Evolutionary conservation across 1,140 invertebrate genomes (phyloP).

Genomic region (Aphelinus atriplicis): DNA sequence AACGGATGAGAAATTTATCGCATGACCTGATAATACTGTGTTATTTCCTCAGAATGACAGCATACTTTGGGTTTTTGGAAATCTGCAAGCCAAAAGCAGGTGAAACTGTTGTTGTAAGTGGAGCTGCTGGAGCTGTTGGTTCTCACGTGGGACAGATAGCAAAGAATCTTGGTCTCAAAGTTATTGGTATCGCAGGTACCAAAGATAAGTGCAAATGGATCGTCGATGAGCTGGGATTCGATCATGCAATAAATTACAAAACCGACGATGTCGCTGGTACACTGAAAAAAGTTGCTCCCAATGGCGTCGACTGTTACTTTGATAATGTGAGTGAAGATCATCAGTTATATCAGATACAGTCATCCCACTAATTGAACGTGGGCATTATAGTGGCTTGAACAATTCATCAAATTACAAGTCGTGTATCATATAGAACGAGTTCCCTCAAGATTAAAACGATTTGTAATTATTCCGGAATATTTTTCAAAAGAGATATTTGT

Average conservation of each 20-base stretch:
- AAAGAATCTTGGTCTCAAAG: slow-evolving; percentile 73
- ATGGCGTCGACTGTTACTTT: slow-evolving; percentile 78
- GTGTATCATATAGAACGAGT: no score
- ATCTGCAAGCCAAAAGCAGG: slow-evolving; percentile 74
- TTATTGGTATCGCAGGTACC: slow-evolving; percentile 77
- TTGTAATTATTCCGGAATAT: no score
- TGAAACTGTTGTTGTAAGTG: slow-evolving; percentile 76
- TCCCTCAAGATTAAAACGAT: no score
- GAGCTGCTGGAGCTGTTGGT: slow-evolving; percentile 76
- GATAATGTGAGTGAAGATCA: slow-evolving; percentile 70
- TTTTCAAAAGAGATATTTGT: no score
- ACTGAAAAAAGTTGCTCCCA: slow-evolving; percentile 73
- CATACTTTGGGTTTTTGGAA: slow-evolving; percentile 78
- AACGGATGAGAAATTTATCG: no score
- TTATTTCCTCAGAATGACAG: slow-evolving; percentile 68
- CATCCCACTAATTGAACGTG: no score
- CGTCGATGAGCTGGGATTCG: slow-evolving; percentile 73
- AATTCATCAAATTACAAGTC: no score
- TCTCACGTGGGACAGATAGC: slow-evolving; percentile 79
- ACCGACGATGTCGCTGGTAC: slow-evolving; percentile 65
- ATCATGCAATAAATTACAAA: slow-evolving; percentile 79
- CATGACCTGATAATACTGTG: no score
- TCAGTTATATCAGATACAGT: no score
- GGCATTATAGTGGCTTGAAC: no score
- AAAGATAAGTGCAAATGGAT: slow-evolving; percentile 78